phyloP scores from a whole-genome alignment of 1,140 invertebrate genomes.

The Manduca sexta region DNA sequence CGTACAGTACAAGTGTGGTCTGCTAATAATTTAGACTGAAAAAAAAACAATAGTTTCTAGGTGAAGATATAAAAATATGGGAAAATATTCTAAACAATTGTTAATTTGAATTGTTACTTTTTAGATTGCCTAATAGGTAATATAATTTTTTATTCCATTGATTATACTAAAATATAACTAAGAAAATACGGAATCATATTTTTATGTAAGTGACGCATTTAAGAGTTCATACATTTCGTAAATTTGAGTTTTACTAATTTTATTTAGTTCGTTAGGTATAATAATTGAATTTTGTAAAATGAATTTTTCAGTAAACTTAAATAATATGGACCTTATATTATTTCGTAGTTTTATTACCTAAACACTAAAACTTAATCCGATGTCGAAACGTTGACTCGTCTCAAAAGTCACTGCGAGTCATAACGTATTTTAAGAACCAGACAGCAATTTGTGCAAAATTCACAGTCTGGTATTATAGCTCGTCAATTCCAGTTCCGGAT shows the following conservation, averaged over 20 bases:
- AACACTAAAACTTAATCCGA: too few species aligned
- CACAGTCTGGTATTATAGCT: too few species aligned
- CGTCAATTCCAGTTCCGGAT: too few species aligned
- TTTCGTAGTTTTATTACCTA: not conserved
- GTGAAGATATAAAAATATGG: too few species aligned
- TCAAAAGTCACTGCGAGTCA: too few species aligned
- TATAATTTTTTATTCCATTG: constrained; percentile 31
- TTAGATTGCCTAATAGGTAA: not conserved
- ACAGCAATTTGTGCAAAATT: too few species aligned
- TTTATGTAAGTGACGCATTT: constrained; percentile 54
- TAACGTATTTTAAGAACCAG: too few species aligned
- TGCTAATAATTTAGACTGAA: too few species aligned
- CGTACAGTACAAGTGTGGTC: too few species aligned
- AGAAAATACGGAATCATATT: constrained; percentile 31
- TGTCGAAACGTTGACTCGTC: too few species aligned
- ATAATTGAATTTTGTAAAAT: constrained; percentile 63
- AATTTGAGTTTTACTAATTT: constrained; percentile 37
- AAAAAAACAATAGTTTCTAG: too few species aligned
- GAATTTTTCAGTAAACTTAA: constrained; percentile 62
- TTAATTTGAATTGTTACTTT: not conserved
- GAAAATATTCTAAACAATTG: too few species aligned
- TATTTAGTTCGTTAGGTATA: constrained; percentile 47
- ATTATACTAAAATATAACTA: constrained; percentile 23
- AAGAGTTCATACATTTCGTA: constrained; percentile 31
- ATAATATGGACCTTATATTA: constrained; percentile 5